A percentile compares a stretch with the other conserved stretches of the same genome.
Evolutionary conservation across 2,888 invertebrate genomes (phyloP).

Genomic region (Acanthococcus lagerstroemiae): DNA sequence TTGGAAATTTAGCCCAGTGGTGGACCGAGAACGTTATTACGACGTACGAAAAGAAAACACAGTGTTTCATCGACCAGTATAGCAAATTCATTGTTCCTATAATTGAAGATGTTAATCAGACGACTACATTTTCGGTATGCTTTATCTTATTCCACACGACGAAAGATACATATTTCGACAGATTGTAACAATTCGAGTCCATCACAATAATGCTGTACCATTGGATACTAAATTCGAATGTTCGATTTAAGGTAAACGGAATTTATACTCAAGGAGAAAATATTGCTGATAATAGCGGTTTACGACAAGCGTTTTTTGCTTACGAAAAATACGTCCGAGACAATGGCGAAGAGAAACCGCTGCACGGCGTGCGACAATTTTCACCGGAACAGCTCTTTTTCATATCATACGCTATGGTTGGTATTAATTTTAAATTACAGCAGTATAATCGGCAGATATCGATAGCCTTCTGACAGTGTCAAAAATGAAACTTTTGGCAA

Average conservation of each 20-base stretch:
- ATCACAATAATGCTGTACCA: too few relatives aligned
- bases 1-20: constrained; percentile 70
- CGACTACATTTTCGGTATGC: too few relatives aligned
- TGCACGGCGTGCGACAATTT: constrained; percentile 59
- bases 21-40: constrained; percentile 60
- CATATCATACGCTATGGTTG: constrained; percentile 65
- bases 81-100: constrained; percentile 43
- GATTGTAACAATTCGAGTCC: too few relatives aligned
- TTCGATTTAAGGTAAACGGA: constrained; percentile 60
- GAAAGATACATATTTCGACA: too few relatives aligned
- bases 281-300: constrained; percentile 81
- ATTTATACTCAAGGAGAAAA: constrained; percentile 75
- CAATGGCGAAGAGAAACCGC: constrained; percentile 44
- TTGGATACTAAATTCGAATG: too few relatives aligned
- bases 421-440: too few relatives aligned
- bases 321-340: constrained; percentile 46
- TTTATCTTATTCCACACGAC: too few relatives aligned
- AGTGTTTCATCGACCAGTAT: constrained; percentile 65
- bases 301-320: constrained; percentile 67
- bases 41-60: constrained; percentile 57
- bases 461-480: too few relatives aligned
- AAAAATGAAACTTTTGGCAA: too few relatives aligned
- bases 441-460: too few relatives aligned
- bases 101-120: constrained; percentile 4
- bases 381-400: constrained; percentile 67